Base-by-base conservation (phyloP, 1,140 invertebrate genomes). In the Drosophila bocki region DNA sequence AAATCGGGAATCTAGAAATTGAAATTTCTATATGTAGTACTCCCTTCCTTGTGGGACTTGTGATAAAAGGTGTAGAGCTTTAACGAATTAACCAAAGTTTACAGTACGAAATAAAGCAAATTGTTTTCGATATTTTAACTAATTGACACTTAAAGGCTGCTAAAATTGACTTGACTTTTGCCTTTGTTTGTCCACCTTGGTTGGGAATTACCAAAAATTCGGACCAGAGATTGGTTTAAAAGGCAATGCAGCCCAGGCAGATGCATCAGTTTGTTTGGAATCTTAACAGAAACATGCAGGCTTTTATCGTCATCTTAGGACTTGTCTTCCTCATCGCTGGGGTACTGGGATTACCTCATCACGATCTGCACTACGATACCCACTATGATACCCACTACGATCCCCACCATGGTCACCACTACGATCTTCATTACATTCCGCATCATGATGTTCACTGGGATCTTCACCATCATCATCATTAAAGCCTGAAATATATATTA, bases 31-130 rank as follows among this genome's bases (percentile, higher is more conserved):
- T 56, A 17, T 9, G 37, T 33, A 22, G 22, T 22, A 22, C 22
- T 26, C 12, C 26, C n/a, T 9, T 37, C 44, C n/a, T 8, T 42
- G 44, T 47, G 35, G 35, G 58, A 76, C 64, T 90, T 88, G 85
- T 88, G 85, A 90, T 90, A 91, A 82, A 82, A 57, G 70, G 78
- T 85, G 57, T 82, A 75, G 67, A 90, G 85, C 85, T 88, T 90
- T 90, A 91, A 50, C 70, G 72, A 80, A 45, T 67, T 67, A 62
- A 42, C 41, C 41, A 79, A 61, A 56, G 44, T 48, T 81, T 67
- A 58, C 51, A 48, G 19, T 64, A 45, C 35, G 19, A 60, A 70
- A 71, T 39, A 51, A 58, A 47, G 44, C 13, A 60, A 68, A 56
- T 69, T 56, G 35, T 56, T 56, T 39, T 7, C 35, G 53, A 56